phyloP scores from a whole-genome alignment of 2,797 vertebrate genomes.

The Chloroceryle amazona region DNA sequence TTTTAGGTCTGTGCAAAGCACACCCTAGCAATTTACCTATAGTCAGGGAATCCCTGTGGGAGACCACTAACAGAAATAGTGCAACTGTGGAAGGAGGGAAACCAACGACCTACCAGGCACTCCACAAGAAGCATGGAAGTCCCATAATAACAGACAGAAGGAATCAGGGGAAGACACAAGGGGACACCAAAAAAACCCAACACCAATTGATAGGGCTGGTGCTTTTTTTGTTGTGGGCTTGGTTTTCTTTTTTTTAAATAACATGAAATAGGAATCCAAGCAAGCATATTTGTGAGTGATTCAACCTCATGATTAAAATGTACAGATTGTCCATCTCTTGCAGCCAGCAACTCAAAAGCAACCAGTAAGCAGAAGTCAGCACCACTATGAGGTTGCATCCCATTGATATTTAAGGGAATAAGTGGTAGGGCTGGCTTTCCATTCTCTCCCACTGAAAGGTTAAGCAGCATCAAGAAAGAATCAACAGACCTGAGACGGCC shows the following conservation, averaged over 20 bases:
- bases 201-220: accelerated
- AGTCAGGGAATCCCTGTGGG: background rate
- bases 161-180: background rate
- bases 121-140: background rate
- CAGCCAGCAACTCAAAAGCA: background rate
- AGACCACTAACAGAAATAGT: background rate
- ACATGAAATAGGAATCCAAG: background rate
- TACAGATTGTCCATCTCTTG: background rate
- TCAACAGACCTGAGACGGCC: background rate
- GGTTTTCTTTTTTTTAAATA: background rate
- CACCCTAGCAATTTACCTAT: background rate
- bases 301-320: background rate
- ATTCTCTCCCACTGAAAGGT: background rate
- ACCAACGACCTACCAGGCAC: background rate
- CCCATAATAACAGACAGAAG: background rate
- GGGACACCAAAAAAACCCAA: background rate
- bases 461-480: slow-evolving; percentile 16
- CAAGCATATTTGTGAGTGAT: background rate
- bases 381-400: background rate
- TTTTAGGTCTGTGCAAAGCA: background rate
- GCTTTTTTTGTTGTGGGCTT: background rate
- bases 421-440: background rate
- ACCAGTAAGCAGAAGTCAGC: background rate
- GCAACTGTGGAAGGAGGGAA: background rate
- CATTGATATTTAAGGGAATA: background rate